Base-by-base conservation (phyloP, 1,140 invertebrate genomes). In the Stegodyphus dumicola region DNA sequence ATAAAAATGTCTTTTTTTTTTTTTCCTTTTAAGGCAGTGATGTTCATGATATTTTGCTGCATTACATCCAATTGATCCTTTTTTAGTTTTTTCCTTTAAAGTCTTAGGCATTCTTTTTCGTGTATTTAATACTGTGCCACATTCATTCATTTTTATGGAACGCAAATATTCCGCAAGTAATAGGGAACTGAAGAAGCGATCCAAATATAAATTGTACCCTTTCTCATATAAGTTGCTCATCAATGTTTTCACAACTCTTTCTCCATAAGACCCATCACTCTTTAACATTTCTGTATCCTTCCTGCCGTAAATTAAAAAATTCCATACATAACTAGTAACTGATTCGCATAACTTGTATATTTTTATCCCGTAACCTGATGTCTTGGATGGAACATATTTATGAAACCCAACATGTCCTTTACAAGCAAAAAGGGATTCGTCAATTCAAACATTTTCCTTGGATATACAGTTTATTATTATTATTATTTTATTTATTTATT, bases 121-220 rank as follows among this genome's bases (percentile, higher is more conserved):
- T 15, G 13, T 17, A 5, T 18, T 15, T 18, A 67, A 17, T 7
- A 67, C 17, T 7, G 0, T 67, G 1, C 11, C 65, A 67, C 65
- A 67, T 7, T 5, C n/a, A 18, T 67, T 67, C 7, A 1, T 67
- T 15, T 6, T 67, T 15, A 17, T 17, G 13, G 13, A 15, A 67
- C 6, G 11, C 65, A 67, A 7, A 67, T 6, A 67, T 18, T 15
- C 13, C 2, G 65, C 65, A 67, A 67, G 11, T 15, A 2, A 17
- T 67, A 1, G 65, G 65, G 6, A 67, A 15, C 7, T 17, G 17
- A 4, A 33, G 33, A 67, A 67, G 13, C 11, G 13, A 18, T 67
- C 65, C 17, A 67, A 67, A 67, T 67, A 67, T 67, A 67, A 67
- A 18, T 67, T 67, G 17, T 67, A 67, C 17, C 65, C 17, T 67